Base-by-base conservation (phyloP, 2,888 invertebrate species). In the Steinernema hermaphroditum region DNA sequence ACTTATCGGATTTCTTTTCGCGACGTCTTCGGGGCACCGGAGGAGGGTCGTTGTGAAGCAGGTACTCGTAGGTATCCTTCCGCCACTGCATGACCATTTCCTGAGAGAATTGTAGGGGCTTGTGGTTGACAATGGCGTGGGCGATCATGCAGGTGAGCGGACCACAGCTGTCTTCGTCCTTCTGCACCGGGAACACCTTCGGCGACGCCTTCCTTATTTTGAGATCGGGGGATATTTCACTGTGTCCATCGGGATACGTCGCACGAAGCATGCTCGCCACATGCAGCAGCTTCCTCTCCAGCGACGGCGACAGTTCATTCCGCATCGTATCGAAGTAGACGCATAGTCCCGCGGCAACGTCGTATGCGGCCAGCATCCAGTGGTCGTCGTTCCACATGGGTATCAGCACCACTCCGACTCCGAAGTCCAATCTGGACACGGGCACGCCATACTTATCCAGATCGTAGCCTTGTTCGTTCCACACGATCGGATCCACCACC, bases 241-340 rank as follows among this genome's bases (percentile, higher is more conserved):
- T 54, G 6, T 49, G 14, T 6, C 6, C 2, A 12, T 27, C 27
- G 29, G 1, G 8, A 27, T 62, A 62, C 1, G 1, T 2, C 4
- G 9, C 62, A 4, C 12, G 12, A 22, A 62, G 62, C 62, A 12
- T 29, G 29, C 12, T 4, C 9, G 62, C 32, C 16, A 62, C 27
- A 14, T 32, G 22, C 1, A 32, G 2, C 2, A 62, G 8, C 19
- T 32, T 62, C 32, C 4, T 32, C 32, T 14, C 24, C 22, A 50
- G 32, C 62, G 8, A 14, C 16, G 6, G 6, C 1, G 14, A 29
- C 12, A 62, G 9, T 2, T 29, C 62, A 19, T 62, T 62, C 32
- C 29, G 27, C 62, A 62, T 62, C 4, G 62, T 62, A 19, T 62
- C 62, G 62, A 62, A 62, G 62, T 32, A 62, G 9, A 62, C 62